These are phyloP conservation scores for Mythimna lalbum DNA, from an alignment of 2,888 invertebrate genomes.

Conservation along the genomic window DNA sequence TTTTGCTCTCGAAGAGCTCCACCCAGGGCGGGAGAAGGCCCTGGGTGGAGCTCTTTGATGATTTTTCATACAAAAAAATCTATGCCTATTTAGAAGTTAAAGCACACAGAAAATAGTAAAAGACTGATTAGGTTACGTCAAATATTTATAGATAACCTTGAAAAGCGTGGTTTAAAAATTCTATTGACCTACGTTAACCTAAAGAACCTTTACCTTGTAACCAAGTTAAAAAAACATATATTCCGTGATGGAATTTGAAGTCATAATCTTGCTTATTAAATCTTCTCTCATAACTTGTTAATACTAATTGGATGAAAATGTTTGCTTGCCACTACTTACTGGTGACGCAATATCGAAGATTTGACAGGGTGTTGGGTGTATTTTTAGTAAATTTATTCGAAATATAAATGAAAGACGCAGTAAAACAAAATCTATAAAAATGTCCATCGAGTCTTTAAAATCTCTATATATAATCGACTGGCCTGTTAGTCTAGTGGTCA, in stretches of 20 bases:
- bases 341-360: not conserved
- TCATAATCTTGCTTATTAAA: constrained; percentile 16
- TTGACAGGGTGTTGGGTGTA: too few species aligned
- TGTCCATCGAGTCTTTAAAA: too few species aligned
- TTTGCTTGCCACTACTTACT: not conserved
- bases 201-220: constrained; percentile 16
- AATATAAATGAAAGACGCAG: too few species aligned
- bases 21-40: too few species aligned
- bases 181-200: constrained; percentile 4
- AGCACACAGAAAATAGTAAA: not conserved
- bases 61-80: too few species aligned
- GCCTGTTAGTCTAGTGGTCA: too few species aligned
- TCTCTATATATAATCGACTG: too few species aligned
- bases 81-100: not conserved
- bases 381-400: too few species aligned
- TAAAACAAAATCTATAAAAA: too few species aligned
- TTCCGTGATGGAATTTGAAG: constrained; percentile 1
- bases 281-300: constrained; percentile 9
- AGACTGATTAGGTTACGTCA: not conserved
- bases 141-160: constrained; percentile 12
- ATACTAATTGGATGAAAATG: constrained; percentile 15
- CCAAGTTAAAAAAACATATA: constrained; percentile 10
- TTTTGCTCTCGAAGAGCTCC: too few species aligned
- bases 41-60: too few species aligned
- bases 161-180: not conserved